phyloP scores from a whole-genome alignment of 2,113 vertebrate species.

The Peromyscus maniculatus region DNA sequence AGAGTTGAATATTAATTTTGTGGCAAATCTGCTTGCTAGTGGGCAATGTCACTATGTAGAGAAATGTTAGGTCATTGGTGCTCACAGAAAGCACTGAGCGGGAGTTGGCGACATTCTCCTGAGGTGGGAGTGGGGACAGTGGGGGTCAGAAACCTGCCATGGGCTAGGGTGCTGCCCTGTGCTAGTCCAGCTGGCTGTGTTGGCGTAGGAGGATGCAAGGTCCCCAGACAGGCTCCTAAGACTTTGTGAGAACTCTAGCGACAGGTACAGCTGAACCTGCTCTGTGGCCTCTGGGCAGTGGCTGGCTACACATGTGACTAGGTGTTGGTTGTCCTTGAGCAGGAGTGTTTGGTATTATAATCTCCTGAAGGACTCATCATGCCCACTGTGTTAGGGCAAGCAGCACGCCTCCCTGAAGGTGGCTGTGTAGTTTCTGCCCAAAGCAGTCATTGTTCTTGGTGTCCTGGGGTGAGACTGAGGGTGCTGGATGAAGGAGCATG shows the following conservation, averaged over 20 bases:
- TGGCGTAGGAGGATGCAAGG: too few species aligned
- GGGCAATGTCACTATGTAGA: background rate
- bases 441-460: fast-evolving
- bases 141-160: too few species aligned
- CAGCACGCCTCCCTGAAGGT: background rate
- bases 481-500: fast-evolving
- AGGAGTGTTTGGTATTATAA: fast-evolving
- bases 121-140: background rate
- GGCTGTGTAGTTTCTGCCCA: background rate
- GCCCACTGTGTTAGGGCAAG: background rate
- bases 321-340: background rate
- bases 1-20: conserved; percentile 67
- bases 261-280: fast-evolving
- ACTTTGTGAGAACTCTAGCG: background rate
- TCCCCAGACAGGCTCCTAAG: fast-evolving
- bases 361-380: fast-evolving
- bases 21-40: conserved; percentile 54
- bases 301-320: too few species aligned
- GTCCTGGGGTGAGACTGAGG: background rate
- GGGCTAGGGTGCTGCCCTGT: fast-evolving
- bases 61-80: background rate
- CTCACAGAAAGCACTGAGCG: background rate
- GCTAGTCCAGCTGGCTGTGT: background rate
- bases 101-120: fast-evolving
- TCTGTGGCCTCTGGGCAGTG: fast-evolving